Conservation (phyloP, 2,888 invertebrate species). For the Hartigia nigra region DNA sequence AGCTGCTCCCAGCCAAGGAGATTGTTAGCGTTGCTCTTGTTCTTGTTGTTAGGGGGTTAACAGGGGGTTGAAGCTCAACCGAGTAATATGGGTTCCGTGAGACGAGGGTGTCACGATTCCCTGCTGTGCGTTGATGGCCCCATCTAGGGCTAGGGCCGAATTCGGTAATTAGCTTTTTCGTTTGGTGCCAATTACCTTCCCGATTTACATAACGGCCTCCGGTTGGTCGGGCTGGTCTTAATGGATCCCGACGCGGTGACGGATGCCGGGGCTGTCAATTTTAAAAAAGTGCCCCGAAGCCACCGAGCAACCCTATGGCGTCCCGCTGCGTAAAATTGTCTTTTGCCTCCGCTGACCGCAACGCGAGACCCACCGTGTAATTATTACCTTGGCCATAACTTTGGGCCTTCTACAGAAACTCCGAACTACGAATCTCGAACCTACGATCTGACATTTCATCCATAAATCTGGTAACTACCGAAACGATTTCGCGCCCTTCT, state of each 20-base stretch:
- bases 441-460: slow-evolving; percentile 13
- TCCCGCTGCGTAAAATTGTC: slow-evolving; percentile 66
- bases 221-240: slow-evolving; percentile 47
- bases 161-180: slow-evolving; percentile 62
- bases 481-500: slow-evolving; percentile 31
- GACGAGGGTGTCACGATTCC: slow-evolving; percentile 51
- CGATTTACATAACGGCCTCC: slow-evolving; percentile 61
- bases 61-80: slow-evolving; percentile 26
- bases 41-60: not conserved
- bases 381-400: slow-evolving; percentile 63
- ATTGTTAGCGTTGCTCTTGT: not conserved
- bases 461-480: slow-evolving; percentile 36
- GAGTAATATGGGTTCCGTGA: slow-evolving; percentile 47
- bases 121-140: slow-evolving; percentile 53
- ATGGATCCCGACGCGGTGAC: slow-evolving; percentile 46
- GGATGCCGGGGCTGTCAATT: slow-evolving; percentile 61
- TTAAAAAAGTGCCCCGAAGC: slow-evolving; percentile 52
- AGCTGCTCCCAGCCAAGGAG: not conserved
- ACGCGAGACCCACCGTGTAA: slow-evolving; percentile 57
- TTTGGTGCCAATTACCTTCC: slow-evolving; percentile 61
- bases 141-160: slow-evolving; percentile 45
- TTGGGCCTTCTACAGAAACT: slow-evolving; percentile 19
- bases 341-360: slow-evolving; percentile 64
- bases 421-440: not conserved
- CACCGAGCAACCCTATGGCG: slow-evolving; percentile 40